Percentiles rank a stretch among this genome's conserved stretches.
Conservation (phyloP, 1,140 invertebrate species). For the Drosophila leontia region DNA sequence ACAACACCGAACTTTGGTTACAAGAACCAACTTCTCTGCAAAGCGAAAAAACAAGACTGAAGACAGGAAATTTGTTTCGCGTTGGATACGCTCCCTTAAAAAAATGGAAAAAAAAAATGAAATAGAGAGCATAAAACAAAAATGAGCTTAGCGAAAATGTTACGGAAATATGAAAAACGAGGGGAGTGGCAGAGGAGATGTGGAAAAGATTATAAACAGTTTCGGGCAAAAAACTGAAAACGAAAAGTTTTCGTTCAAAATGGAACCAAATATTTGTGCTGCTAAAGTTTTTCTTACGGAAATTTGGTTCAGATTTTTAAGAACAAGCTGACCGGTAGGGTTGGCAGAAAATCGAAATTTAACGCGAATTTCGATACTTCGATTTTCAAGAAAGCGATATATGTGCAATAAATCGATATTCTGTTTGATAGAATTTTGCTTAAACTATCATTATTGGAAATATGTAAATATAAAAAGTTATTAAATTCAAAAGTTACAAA, state of each 20-base stretch:
- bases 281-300: neutral
- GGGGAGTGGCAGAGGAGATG: neutral
- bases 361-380: neutral
- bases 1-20: conserved; percentile 31
- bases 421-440: neutral
- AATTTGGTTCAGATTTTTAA: neutral
- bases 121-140: conserved; percentile 39
- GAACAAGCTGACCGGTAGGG: neutral
- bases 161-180: conserved; percentile 45
- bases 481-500: too few relatives aligned
- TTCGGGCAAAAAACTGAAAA: conserved; percentile 21
- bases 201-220: conserved; percentile 24
- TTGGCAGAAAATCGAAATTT: neutral
- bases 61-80: conserved; percentile 61
- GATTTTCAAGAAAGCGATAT: neutral
- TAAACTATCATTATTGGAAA: too few relatives aligned
- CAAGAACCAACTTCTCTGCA: conserved; percentile 29
- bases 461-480: too few relatives aligned
- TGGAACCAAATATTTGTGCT: conserved; percentile 26
- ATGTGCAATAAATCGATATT: neutral
- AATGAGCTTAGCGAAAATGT: conserved; percentile 51
- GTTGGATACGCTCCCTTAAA: conserved; percentile 31
- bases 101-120: conserved; percentile 10
- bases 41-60: conserved; percentile 17
- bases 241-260: conserved; percentile 28